A percentile compares a stretch with the other conserved stretches of the same genome.
phyloP scores from a whole-genome alignment of 2,888 invertebrate species.

The Diabrotica balteata region DNA sequence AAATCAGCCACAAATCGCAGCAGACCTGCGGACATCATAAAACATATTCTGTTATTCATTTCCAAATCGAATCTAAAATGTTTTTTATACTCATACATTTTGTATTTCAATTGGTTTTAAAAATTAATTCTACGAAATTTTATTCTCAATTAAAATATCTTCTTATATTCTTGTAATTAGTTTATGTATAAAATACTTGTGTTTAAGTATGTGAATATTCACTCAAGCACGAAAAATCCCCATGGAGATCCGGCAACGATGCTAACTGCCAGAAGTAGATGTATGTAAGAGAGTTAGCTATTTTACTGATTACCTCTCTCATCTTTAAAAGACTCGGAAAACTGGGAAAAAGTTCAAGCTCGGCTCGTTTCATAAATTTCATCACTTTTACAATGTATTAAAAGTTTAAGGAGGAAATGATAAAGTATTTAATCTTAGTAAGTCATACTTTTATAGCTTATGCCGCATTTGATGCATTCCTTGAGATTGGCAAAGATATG shows the following conservation, averaged over 20 bases:
- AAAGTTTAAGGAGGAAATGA: slow-evolving; percentile 48
- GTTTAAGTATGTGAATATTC: too few species aligned
- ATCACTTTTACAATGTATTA: slow-evolving; percentile 51
- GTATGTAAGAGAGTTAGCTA: slow-evolving; percentile 41
- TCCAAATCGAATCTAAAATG: too few species aligned
- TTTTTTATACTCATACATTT: too few species aligned
- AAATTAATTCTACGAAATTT: too few species aligned
- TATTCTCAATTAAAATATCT: too few species aligned
- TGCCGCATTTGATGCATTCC: not conserved
- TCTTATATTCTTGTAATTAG: too few species aligned
- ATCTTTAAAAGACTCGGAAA: slow-evolving; percentile 46
- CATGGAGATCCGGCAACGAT: not conserved
- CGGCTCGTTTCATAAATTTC: slow-evolving; percentile 48
- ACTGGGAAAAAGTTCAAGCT: slow-evolving; percentile 43
- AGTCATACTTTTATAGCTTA: slow-evolving; percentile 39
- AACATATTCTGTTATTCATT: too few species aligned
- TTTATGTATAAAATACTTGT: too few species aligned
- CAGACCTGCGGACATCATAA: too few species aligned
- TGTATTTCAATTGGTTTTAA: too few species aligned
- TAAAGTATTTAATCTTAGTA: slow-evolving; percentile 50
- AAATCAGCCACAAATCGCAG: too few species aligned
- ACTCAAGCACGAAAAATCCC: too few species aligned
- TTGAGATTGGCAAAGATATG: not conserved
- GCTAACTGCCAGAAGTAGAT: slow-evolving; percentile 31
- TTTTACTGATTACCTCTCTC: slow-evolving; percentile 49